A percentile compares a stretch with the other conserved stretches of the same genome.
phyloP scores from a whole-genome alignment of 1,140 invertebrate genomes.

The Trachelipus rathkii region DNA sequence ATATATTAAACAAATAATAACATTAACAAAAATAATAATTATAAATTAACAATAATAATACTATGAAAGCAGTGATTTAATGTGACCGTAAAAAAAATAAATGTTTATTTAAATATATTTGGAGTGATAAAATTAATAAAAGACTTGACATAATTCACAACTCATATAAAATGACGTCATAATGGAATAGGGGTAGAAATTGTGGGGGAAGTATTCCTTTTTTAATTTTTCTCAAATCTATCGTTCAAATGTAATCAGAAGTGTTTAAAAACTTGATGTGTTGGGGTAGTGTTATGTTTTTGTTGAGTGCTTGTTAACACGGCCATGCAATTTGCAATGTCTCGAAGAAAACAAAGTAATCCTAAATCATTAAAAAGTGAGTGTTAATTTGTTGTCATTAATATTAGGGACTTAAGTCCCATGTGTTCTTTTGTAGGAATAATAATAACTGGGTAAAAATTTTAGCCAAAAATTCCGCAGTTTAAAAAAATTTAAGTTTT shows the following conservation, averaged over 20 bases:
- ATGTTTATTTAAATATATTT: not conserved
- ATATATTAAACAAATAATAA: not conserved
- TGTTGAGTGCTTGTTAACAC: constrained; percentile 24
- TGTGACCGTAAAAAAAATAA: too few species aligned
- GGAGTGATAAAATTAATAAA: not conserved
- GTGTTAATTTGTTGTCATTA: constrained; percentile 46
- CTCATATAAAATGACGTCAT: constrained; percentile 27
- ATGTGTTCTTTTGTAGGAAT: not conserved
- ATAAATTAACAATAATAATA: not conserved
- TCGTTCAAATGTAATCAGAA: constrained; percentile 27
- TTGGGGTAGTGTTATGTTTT: constrained; percentile 35
- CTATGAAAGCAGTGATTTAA: not conserved
- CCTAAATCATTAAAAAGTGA: constrained; percentile 64
- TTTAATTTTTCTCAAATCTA: constrained; percentile 32
- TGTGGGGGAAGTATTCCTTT: too few species aligned
- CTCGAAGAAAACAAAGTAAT: constrained; percentile 63
- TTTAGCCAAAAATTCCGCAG: too few species aligned
- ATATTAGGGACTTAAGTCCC: not conserved
- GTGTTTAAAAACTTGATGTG: constrained; percentile 33
- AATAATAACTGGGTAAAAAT: not conserved
- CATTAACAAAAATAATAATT: not conserved
- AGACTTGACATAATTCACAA: not conserved
- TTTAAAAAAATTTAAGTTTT: too few species aligned
- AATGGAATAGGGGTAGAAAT: constrained; percentile 22
- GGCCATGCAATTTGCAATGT: constrained; percentile 52